phyloP scores from a whole-genome alignment of 2,888 invertebrate species.

The Hyposoter dolosus region DNA sequence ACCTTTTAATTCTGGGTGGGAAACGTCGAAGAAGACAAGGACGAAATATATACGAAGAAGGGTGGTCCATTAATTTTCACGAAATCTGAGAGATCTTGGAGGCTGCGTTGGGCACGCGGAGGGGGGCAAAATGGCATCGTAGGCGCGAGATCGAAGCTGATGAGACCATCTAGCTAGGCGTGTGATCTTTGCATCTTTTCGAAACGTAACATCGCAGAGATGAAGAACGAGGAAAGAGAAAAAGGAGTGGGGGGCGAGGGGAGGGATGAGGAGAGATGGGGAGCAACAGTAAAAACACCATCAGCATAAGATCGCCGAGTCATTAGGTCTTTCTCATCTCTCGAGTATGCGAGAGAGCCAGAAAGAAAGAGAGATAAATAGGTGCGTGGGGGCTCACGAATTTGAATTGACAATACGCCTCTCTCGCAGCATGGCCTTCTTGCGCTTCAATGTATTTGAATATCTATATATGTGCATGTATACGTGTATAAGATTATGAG shows the following conservation, averaged over 20 bases:
- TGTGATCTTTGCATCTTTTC: slow-evolving; percentile 51
- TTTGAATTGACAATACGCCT: slow-evolving; percentile 74
- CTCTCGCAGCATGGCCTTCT: slow-evolving; percentile 58
- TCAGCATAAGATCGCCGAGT: slow-evolving; percentile 64
- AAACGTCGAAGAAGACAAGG: neutral
- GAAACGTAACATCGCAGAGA: slow-evolving; percentile 3
- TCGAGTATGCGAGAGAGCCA: slow-evolving; percentile 29
- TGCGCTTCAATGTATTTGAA: slow-evolving; percentile 18
- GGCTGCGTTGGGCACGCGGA: neutral
- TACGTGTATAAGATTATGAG: slow-evolving; percentile 10
- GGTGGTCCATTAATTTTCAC: slow-evolving; percentile 74
- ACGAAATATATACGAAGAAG: neutral
- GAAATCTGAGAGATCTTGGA: slow-evolving; percentile 69
- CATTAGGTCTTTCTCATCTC: slow-evolving; percentile 65
- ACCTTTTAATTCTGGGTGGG: neutral
- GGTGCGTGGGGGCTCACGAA: slow-evolving; percentile 73
- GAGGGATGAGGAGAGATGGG: slow-evolving; percentile 3
- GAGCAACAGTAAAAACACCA: slow-evolving; percentile 44
- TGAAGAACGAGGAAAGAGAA: slow-evolving; percentile 8
- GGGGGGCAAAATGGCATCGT: slow-evolving; percentile 26
- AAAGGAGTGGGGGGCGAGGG: neutral
- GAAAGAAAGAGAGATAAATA: slow-evolving; percentile 40
- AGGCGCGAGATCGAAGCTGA: slow-evolving; percentile 10
- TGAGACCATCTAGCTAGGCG: slow-evolving; percentile 34
- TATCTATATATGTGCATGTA: neutral